phyloP scores from a whole-genome alignment of 2,888 invertebrate species.

The Eupithecia vulgata region DNA sequence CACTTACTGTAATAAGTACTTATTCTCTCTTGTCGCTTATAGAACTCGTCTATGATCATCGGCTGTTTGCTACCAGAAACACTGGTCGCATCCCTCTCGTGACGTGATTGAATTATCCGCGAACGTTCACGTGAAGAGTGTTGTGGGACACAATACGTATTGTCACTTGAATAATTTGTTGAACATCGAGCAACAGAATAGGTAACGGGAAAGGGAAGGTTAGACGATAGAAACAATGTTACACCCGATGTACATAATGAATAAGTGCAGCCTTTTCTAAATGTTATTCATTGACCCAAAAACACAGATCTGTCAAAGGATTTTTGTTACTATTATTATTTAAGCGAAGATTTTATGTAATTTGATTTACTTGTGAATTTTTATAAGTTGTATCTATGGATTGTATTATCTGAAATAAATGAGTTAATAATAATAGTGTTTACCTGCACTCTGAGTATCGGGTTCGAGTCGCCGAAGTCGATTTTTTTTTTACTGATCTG shows the following conservation, averaged over 20 bases:
- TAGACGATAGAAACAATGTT: neutral
- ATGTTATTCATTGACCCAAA: neutral
- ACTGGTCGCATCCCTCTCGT: constrained; percentile 1
- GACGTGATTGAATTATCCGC: constrained; percentile 57
- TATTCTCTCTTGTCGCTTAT: neutral
- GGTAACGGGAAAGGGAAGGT: neutral
- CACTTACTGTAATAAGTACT: no score
- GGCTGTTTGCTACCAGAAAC: neutral
- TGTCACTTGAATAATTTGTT: constrained; percentile 50
- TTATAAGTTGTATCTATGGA: no score
- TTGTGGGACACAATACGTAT: constrained; percentile 53
- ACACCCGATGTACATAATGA: neutral
- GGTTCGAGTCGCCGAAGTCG: no score
- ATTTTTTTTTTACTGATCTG: no score
- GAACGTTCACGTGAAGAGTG: constrained; percentile 48
- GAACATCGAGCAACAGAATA: constrained; percentile 1
- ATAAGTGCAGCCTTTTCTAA: neutral
- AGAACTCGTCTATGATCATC: neutral
- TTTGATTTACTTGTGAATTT: no score
- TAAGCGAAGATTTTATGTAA: no score
- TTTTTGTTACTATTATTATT: no score
- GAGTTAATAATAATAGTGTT: no score
- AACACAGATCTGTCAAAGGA: neutral
- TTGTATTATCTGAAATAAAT: no score
- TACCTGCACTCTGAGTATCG: no score